These are phyloP conservation scores for Buceros bicornis DNA, from an alignment of 2,797 vertebrate species.

Conservation along the genomic window DNA sequence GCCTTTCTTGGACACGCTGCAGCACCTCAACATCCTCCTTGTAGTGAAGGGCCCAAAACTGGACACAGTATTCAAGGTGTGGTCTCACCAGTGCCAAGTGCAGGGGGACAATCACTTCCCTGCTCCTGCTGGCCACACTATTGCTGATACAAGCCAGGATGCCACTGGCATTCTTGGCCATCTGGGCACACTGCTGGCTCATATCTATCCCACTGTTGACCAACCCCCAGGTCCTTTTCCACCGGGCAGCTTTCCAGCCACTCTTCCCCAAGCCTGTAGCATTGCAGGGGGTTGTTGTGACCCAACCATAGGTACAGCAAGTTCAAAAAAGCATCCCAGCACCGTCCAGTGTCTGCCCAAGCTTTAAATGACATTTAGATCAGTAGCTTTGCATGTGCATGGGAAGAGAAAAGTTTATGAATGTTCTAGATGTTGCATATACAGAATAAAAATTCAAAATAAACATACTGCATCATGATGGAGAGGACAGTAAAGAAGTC, in stretches of 20 bases:
- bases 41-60: not conserved
- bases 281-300: accelerated
- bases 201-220: accelerated
- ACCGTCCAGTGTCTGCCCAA: not conserved
- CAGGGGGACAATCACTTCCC: accelerated
- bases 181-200: not conserved
- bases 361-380: not conserved
- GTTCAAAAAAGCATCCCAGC: not conserved
- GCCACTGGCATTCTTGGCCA: not conserved
- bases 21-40: not conserved
- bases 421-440: accelerated
- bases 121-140: not conserved
- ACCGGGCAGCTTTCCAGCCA: not conserved
- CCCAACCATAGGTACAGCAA: not conserved
- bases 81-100: not conserved
- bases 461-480: not conserved
- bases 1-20: not conserved
- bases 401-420: not conserved
- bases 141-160: not conserved
- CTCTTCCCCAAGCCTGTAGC: not conserved
- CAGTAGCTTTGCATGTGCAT: not conserved
- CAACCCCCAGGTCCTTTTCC: accelerated
- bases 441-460: not conserved
- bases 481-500: not conserved
- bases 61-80: not conserved